Conservation (phyloP, 1,140 invertebrate genomes). For the Stegodyphus dumicola region DNA sequence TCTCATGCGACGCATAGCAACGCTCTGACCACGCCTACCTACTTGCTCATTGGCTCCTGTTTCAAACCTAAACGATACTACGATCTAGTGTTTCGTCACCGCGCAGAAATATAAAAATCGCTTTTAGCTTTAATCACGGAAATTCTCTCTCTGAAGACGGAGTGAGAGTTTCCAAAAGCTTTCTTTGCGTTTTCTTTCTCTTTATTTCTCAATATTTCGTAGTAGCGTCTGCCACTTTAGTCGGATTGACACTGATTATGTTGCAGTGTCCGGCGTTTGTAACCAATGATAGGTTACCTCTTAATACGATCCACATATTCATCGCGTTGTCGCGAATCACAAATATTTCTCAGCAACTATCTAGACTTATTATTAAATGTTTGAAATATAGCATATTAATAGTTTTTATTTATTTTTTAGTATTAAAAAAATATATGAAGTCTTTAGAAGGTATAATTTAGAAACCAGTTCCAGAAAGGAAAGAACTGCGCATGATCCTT, state of each 20-base stretch:
- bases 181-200: neutral
- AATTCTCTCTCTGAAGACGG: neutral
- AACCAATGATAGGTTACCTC: slow-evolving; percentile 37
- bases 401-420: too few relatives aligned
- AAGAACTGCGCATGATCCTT: too few relatives aligned
- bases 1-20: slow-evolving; percentile 59
- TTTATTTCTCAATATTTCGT: neutral
- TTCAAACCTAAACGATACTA: neutral
- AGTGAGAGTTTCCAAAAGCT: neutral
- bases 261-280: neutral
- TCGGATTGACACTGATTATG: slow-evolving; percentile 40
- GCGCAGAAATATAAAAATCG: slow-evolving; percentile 17
- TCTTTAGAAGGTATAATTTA: too few relatives aligned
- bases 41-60: slow-evolving; percentile 31
- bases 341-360: too few relatives aligned
- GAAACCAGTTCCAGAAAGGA: too few relatives aligned
- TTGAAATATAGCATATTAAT: too few relatives aligned
- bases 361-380: too few relatives aligned
- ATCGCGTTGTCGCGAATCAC: too few relatives aligned
- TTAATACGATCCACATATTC: neutral
- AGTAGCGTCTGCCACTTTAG: neutral
- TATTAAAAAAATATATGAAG: too few relatives aligned
- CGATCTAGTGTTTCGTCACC: slow-evolving; percentile 20
- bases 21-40: slow-evolving; percentile 49
- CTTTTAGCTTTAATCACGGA: neutral